Base-by-base conservation (phyloP, 2,113 vertebrate species). In the Gallinago undulata region DNA sequence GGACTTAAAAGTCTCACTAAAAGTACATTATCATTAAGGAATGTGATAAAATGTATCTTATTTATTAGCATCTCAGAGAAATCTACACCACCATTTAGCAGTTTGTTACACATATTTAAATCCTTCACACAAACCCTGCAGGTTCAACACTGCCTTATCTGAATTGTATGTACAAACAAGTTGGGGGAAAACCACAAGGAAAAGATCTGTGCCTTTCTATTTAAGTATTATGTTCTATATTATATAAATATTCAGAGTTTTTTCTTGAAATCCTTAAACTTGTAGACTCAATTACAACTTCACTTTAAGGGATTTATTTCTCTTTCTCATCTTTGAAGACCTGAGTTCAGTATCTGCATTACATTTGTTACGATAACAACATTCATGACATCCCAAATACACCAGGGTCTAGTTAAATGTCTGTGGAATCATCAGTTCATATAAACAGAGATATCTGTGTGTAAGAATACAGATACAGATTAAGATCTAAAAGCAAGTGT, bases 131-230 rank as follows among this genome's bases (percentile, higher is more conserved):
- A 73, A 88, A 53, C 21, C 11, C 53, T 66, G 33, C 12, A 69
- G 79, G 75, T 62, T 63, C 28, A 82, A 2, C 33, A 68, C n/a
- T 67, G 48, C 35, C 21, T 68, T 45, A 79, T 17, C 27, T 62
- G 21, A 45, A 62, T 0, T 13, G 14, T 19, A 60, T 14, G 21
- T 17, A 80, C 28, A 69, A 77, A 64, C 1, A 87, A 35, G 5
- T 6, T 13, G 1, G 11, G 10, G 16, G 30, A 75, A 85, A 85
- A 48, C 0, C 3, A 3, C 16, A 67, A 45, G 10, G 23, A 27
- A 56, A 72, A 70, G 31, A 14, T 7, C 6, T 3, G 0, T 47
- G 31, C 19, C 80, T 73, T 56, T 48, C 1, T 0, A 30, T 80
- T 64, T 39, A 80, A 83, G 27, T 77, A 69, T 24, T 35, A 27